phyloP scores from a whole-genome alignment of 1,140 invertebrate species.

The Nylanderia fulva region DNA sequence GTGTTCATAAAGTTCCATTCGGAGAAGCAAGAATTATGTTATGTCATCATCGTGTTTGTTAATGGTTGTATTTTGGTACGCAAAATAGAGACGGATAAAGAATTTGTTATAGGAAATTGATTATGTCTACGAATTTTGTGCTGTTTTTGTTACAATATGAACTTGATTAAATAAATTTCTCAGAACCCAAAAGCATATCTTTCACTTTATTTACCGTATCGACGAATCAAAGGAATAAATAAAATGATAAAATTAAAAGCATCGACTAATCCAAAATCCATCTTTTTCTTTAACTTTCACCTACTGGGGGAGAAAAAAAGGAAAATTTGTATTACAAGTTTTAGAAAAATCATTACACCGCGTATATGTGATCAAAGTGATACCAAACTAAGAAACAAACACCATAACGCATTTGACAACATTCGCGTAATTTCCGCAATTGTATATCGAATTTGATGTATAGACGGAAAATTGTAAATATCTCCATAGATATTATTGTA shows the following conservation, averaged over 20 bases:
- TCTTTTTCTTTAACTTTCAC: not conserved
- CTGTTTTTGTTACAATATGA: conserved; percentile 73
- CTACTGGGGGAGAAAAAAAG: no score
- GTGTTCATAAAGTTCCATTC: conserved; percentile 44
- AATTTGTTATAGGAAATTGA: conserved; percentile 67
- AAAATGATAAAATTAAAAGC: not conserved
- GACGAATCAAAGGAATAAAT: not conserved
- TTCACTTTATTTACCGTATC: not conserved
- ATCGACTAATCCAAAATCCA: not conserved
- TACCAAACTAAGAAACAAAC: no score
- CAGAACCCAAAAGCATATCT: conserved; percentile 51
- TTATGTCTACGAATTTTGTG: conserved; percentile 75
- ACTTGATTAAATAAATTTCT: conserved; percentile 80
- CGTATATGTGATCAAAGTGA: no score
- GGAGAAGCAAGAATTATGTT: conserved; percentile 53
- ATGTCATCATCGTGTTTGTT: conserved; percentile 65
- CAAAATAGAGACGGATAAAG: conserved; percentile 46
- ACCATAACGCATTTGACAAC: no score
- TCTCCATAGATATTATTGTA: not conserved
- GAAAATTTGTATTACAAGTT: no score
- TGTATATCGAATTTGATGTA: not conserved
- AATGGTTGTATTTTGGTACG: conserved; percentile 73
- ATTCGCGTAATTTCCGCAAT: no score
- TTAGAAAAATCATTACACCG: no score
- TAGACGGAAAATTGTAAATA: not conserved